These are phyloP conservation scores for Cochlearius cochlearius DNA, from an alignment of 2,113 vertebrate genomes.

Conservation along the genomic window DNA sequence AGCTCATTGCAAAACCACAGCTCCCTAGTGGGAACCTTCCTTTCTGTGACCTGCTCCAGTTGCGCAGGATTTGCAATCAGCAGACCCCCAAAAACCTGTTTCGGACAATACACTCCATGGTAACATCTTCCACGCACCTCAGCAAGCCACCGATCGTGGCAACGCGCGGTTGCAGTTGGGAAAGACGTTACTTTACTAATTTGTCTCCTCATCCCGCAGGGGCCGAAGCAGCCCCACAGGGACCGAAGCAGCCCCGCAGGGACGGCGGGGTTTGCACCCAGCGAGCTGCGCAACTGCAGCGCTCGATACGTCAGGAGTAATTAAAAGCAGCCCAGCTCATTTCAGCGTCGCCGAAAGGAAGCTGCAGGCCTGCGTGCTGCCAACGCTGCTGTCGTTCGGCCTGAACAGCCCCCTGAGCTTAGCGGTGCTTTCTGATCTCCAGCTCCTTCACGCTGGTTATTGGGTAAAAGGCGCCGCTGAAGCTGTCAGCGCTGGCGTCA, in stretches of 20 bases:
- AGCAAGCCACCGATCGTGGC: fast-evolving
- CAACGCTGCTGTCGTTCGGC: fast-evolving
- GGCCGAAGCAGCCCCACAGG: background rate
- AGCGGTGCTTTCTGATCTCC: fast-evolving
- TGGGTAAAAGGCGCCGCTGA: fast-evolving
- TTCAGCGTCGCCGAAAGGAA: fast-evolving
- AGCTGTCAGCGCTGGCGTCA: background rate
- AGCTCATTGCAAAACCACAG: background rate
- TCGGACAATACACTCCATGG: fast-evolving
- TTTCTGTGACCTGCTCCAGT: background rate
- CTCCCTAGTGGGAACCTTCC: fast-evolving
- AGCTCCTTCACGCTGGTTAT: fast-evolving
- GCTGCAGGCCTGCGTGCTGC: fast-evolving
- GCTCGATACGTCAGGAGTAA: fast-evolving
- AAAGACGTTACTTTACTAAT: fast-evolving
- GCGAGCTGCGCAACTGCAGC: fast-evolving
- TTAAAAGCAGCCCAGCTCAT: fast-evolving
- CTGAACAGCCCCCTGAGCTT: background rate
- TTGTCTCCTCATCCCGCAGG: background rate
- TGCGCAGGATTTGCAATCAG: background rate
- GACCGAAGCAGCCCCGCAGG: background rate
- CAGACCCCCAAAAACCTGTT: fast-evolving
- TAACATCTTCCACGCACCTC: too few relatives aligned
- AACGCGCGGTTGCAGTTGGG: fast-evolving
- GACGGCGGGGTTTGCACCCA: fast-evolving